These are phyloP conservation scores for Lytechinus variegatus DNA, from an alignment of 35 echinoderm and acorn worm genomes.

Conservation along the genomic window DNA sequence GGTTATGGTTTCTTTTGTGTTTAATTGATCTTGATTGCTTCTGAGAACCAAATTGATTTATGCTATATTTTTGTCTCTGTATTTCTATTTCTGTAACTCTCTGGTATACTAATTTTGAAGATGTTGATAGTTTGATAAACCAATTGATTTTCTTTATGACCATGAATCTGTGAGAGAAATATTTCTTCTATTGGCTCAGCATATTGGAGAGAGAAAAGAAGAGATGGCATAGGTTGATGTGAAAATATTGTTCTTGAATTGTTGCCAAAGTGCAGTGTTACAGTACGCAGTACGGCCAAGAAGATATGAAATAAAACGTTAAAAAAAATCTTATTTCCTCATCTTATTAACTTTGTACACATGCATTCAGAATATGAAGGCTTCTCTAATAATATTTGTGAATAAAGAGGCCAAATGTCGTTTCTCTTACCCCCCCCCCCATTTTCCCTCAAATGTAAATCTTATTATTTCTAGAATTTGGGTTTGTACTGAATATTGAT, in stretches of 20 bases:
- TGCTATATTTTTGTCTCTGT: not conserved
- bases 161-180: not conserved
- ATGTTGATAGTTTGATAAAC: not conserved
- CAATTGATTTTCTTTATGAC: not conserved
- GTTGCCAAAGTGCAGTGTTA: not conserved
- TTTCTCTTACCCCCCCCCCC: not conserved
- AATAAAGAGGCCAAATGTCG: no score
- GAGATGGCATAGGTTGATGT: not conserved
- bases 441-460: not conserved
- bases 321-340: not conserved
- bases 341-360: not conserved
- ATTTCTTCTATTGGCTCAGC: not conserved
- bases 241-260: not conserved
- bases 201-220: not conserved
- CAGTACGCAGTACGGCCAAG: not conserved
- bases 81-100: not conserved
- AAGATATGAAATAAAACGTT: not conserved
- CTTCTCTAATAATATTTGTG: no score
- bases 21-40: not conserved
- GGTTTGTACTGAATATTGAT: not conserved
- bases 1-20: no score
- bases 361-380: no score
- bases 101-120: not conserved
- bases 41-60: not conserved
- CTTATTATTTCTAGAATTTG: not conserved